These are phyloP conservation scores for Pentamera pediparva DNA, from an alignment of 53 echinoderm and acorn worm genomes.

Conservation along the genomic window DNA sequence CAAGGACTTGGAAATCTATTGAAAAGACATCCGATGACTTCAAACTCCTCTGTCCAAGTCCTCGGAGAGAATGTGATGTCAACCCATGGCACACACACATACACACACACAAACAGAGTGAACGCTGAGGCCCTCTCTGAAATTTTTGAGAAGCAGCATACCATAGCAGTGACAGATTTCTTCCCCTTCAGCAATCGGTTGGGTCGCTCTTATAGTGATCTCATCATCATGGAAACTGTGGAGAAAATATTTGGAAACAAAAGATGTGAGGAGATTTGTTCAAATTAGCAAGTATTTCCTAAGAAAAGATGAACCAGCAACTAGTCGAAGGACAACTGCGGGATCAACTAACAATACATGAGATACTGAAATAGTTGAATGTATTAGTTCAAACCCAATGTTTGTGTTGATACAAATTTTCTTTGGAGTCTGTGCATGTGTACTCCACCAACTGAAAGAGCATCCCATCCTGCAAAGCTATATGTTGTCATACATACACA, in stretches of 20 bases:
- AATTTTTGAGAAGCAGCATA: too few species aligned
- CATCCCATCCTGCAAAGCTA: too few species aligned
- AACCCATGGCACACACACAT: neutral
- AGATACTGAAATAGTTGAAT: neutral
- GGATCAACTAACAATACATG: neutral
- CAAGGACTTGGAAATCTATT: too few species aligned
- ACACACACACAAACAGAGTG: neutral
- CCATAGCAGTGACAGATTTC: conserved; percentile 95
- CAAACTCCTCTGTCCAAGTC: neutral
- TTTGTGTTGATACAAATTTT: too few species aligned
- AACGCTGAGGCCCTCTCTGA: too few species aligned
- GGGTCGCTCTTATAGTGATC: conserved; percentile 57
- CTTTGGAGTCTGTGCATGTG: too few species aligned
- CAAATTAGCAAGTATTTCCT: too few species aligned
- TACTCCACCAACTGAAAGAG: too few species aligned
- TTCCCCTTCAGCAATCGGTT: conserved; percentile 40
- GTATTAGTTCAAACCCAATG: too few species aligned
- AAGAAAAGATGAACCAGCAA: neutral
- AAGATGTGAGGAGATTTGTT: neutral
- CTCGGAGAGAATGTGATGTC: neutral
- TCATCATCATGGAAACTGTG: conserved; percentile 56
- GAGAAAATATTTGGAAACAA: neutral
- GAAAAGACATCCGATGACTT: too few species aligned
- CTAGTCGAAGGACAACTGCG: neutral
- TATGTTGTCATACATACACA: too few species aligned